phyloP scores from a whole-genome alignment of 2,888 invertebrate genomes.

The Lysandra bellargus region DNA sequence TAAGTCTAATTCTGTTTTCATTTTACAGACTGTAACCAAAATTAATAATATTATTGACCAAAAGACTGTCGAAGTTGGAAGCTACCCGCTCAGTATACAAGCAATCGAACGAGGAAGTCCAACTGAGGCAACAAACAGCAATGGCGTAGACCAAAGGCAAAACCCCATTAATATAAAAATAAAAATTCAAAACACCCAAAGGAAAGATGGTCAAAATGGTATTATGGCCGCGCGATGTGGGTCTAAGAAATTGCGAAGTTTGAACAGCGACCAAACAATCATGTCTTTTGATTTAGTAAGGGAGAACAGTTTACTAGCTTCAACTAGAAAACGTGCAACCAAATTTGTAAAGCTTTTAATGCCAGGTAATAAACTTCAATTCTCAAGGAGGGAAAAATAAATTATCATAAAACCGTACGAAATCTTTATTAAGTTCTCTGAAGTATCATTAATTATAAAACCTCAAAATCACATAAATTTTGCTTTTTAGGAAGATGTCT shows the following conservation, averaged over 20 bases:
- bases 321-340: constrained; percentile 49
- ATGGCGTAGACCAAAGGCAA: constrained; percentile 14
- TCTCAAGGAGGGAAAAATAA: not conserved
- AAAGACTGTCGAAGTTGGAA: not conserved
- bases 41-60: not conserved
- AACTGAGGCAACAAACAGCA: not conserved
- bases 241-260: constrained; percentile 52
- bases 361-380: constrained; percentile 45
- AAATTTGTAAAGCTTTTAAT: constrained; percentile 50
- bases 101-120: not conserved
- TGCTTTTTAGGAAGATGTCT: constrained; percentile 56
- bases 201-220: constrained; percentile 45
- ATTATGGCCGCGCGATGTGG: constrained; percentile 46
- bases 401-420: not conserved
- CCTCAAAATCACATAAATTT: not conserved
- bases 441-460: not conserved
- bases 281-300: constrained; percentile 64
- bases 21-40: constrained; percentile 15
- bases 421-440: not conserved
- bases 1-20: not conserved
- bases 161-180: constrained; percentile 63
- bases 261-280: constrained; percentile 66
- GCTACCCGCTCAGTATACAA: constrained; percentile 1
- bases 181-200: constrained; percentile 58
- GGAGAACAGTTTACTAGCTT: constrained; percentile 52